Conservation (phyloP, 2,888 invertebrate species). For the Amorpha juglandis region DNA sequence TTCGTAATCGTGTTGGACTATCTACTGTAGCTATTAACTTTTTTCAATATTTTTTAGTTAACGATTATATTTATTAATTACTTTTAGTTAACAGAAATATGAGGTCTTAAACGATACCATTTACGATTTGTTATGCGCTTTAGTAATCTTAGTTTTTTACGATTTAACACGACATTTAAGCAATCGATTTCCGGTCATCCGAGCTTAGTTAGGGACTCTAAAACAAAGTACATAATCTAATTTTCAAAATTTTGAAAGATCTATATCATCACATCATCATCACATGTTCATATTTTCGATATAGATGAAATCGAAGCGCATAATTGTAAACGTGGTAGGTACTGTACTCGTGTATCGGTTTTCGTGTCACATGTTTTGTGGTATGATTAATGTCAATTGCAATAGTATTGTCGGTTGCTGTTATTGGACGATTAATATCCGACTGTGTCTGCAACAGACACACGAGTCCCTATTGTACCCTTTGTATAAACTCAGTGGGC, state of each 20-base stretch:
- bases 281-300: too few species aligned
- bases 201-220: too few species aligned
- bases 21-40: background rate
- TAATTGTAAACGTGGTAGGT: too few species aligned
- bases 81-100: background rate
- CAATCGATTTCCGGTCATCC: too few species aligned
- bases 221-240: too few species aligned
- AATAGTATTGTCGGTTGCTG: background rate
- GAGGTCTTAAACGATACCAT: background rate
- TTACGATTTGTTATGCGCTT: too few species aligned
- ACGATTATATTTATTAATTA: background rate
- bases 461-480: background rate
- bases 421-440: slow-evolving; percentile 6
- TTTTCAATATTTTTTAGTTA: background rate
- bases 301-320: too few species aligned
- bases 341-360: background rate
- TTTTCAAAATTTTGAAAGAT: too few species aligned
- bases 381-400: slow-evolving; percentile 12
- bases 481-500: background rate
- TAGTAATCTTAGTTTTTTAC: too few species aligned
- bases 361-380: slow-evolving; percentile 4
- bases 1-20: too few species aligned
- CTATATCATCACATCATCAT: too few species aligned
- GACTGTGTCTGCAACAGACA: slow-evolving; percentile 9
- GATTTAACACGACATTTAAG: too few species aligned